phyloP scores from a whole-genome alignment of 2,888 invertebrate genomes.

The Leptinotarsa juncta region DNA sequence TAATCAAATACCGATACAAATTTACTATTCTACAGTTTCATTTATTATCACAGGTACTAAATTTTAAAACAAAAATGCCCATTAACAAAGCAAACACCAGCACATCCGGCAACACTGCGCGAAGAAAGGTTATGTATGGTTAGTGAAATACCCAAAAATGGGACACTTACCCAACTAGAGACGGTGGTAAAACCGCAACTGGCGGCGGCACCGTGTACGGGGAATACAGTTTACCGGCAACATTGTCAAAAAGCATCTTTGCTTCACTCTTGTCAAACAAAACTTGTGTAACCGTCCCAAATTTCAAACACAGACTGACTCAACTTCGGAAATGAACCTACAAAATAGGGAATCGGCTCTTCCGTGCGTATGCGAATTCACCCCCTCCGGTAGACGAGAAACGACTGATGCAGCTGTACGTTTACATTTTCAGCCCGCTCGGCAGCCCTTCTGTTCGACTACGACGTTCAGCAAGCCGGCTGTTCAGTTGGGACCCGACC shows the following conservation, averaged over 20 bases:
- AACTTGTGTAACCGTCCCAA: conserved; percentile 27
- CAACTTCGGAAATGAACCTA: conserved; percentile 13
- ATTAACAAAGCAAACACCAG: conserved; percentile 13
- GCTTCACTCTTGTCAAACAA: conserved; percentile 30
- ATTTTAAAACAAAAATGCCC: not conserved
- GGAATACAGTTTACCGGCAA: conserved; percentile 75
- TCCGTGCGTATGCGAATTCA: conserved; percentile 48
- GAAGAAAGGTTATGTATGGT: conserved; percentile 39
- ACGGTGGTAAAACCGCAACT: conserved; percentile 60
- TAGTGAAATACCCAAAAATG: conserved; percentile 26
- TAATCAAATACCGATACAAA: not conserved
- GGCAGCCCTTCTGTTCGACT: conserved; percentile 41
- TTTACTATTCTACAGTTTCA: not conserved
- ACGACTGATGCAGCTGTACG: conserved; percentile 54
- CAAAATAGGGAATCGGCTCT: conserved; percentile 31
- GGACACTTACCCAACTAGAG: conserved; percentile 60
- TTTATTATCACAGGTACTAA: not conserved
- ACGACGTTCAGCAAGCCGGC: conserved; percentile 53
- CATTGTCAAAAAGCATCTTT: conserved; percentile 79
- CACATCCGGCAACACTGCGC: conserved; percentile 38
- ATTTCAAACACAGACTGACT: conserved; percentile 32
- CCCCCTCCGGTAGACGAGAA: conserved; percentile 54
- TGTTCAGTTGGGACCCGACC: conserved; percentile 50
- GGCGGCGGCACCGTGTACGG: conserved; percentile 81
- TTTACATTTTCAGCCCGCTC: conserved; percentile 43